Evolutionary conservation across 2,797 vertebrate species (phyloP).

Genomic region (Mus spretus): DNA sequence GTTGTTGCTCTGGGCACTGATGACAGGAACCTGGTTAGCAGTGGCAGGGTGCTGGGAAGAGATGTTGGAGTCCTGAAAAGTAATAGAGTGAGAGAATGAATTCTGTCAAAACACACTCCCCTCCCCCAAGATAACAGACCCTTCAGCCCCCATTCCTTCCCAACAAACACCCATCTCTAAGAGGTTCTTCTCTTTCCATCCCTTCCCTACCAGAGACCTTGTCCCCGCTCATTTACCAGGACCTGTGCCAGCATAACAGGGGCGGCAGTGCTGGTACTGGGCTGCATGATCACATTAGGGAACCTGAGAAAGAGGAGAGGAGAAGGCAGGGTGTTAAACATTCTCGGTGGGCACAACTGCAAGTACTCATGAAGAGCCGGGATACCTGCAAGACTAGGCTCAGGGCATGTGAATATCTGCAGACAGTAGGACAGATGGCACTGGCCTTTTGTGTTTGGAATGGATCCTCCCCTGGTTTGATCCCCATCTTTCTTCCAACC

Average conservation of each 20-base stretch:
- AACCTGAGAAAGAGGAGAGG: constrained; percentile 57
- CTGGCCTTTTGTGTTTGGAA: background rate
- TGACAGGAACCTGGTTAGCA: background rate
- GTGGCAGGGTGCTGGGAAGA: background rate
- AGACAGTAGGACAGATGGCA: background rate
- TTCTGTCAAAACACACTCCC: background rate
- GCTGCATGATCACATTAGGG: constrained; percentile 21
- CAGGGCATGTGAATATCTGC: background rate
- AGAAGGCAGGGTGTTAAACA: background rate
- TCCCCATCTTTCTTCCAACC: background rate
- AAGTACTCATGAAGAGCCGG: background rate
- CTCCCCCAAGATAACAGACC: too few species aligned
- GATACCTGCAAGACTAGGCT: background rate
- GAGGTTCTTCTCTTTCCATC: background rate
- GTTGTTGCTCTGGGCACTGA: background rate
- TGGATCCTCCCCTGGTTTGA: background rate
- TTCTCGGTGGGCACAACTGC: background rate
- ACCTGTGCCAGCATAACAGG: background rate
- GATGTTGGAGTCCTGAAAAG: background rate
- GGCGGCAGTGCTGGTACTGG: fast-evolving
- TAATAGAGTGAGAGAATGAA: background rate
- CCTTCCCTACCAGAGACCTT: background rate
- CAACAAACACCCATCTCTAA: background rate
- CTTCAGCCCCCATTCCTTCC: background rate
- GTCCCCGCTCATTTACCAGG: background rate